Percentiles rank a stretch among this genome's conserved stretches.
These are phyloP conservation scores for Phylloscopus whistleri DNA, from an alignment of 2,113 vertebrate genomes.

Conservation along the genomic window DNA sequence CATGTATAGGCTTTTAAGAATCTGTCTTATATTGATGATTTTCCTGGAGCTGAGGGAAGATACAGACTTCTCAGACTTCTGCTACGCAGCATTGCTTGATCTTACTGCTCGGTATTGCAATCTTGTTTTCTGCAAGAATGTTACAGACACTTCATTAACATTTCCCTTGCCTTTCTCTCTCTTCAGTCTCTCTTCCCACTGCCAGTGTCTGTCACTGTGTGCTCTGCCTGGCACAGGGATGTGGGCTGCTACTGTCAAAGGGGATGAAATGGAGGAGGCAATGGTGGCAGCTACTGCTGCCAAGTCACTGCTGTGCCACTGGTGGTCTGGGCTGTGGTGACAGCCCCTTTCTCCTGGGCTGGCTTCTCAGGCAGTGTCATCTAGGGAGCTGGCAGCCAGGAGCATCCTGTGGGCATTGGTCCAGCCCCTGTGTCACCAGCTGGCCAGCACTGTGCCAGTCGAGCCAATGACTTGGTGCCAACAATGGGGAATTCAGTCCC, in stretches of 20 bases:
- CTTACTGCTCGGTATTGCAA: not conserved
- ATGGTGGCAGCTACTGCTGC: not conserved
- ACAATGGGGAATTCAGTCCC: not conserved
- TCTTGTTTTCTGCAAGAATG: not conserved
- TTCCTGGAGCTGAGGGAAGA: not conserved
- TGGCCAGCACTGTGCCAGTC: not conserved
- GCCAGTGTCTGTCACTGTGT: fast-evolving
- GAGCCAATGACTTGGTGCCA: fast-evolving
- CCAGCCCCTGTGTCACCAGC: not conserved
- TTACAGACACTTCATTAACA: fast-evolving
- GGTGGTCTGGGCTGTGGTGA: not conserved
- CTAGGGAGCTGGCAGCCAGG: not conserved
- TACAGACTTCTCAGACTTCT: fast-evolving
- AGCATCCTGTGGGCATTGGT: not conserved
- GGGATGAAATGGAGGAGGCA: not conserved
- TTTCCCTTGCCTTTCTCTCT: not conserved
- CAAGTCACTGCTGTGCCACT: not conserved
- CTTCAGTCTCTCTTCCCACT: not conserved
- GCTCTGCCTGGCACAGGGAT: not conserved
- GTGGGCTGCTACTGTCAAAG: not conserved
- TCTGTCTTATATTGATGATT: not conserved
- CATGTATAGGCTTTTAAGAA: not conserved
- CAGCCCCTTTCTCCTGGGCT: not conserved
- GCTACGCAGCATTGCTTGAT: not conserved
- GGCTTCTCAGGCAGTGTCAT: not conserved